These are phyloP conservation scores for Chromis chromis DNA, from an alignment of 2,797 vertebrate genomes.

Conservation along the genomic window DNA sequence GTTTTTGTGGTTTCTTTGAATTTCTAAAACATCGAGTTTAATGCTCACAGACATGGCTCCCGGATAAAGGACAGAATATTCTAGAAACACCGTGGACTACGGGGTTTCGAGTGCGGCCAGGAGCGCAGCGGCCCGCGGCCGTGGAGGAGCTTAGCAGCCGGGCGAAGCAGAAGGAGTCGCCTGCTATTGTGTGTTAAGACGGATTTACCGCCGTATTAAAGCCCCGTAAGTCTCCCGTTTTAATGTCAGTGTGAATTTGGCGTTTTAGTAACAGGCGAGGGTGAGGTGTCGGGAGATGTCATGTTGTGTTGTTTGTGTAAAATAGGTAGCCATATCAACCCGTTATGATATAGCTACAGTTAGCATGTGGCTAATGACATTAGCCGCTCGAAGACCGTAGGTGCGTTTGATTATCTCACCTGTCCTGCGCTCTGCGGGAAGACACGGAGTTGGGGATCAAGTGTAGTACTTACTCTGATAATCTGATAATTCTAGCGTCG, in stretches of 20 bases:
- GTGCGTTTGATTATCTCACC: slow-evolving; percentile 40
- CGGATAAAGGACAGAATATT: slow-evolving; percentile 76
- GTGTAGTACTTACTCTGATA: no score
- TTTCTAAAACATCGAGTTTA: not conserved
- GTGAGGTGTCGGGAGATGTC: slow-evolving; percentile 36
- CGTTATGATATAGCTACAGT: slow-evolving; percentile 33
- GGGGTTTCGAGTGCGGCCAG: slow-evolving; percentile 64
- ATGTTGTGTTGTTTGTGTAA: slow-evolving; percentile 25
- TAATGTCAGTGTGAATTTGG: no score
- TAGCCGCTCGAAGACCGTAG: slow-evolving; percentile 38
- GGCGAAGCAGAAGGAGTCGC: slow-evolving; percentile 52
- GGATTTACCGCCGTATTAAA: slow-evolving; percentile 13
- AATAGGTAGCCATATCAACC: not conserved
- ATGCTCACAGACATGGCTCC: slow-evolving; percentile 77
- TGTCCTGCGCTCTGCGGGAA: not conserved
- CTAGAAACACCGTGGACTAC: slow-evolving; percentile 70
- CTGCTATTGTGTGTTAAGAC: slow-evolving; percentile 65
- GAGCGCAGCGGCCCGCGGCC: slow-evolving; percentile 73
- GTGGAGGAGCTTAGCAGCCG: slow-evolving; percentile 71
- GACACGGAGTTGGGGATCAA: not conserved
- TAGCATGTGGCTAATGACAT: slow-evolving; percentile 75
- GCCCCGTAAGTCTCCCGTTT: slow-evolving; percentile 44
- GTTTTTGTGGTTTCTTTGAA: not conserved
- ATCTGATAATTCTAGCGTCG: fast-evolving
- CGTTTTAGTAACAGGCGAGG: not conserved